Percentiles rank a stretch among this genome's conserved stretches.
These are phyloP conservation scores for Copidosoma aretas DNA, from an alignment of 2,888 invertebrate species.

Conservation along the genomic window DNA sequence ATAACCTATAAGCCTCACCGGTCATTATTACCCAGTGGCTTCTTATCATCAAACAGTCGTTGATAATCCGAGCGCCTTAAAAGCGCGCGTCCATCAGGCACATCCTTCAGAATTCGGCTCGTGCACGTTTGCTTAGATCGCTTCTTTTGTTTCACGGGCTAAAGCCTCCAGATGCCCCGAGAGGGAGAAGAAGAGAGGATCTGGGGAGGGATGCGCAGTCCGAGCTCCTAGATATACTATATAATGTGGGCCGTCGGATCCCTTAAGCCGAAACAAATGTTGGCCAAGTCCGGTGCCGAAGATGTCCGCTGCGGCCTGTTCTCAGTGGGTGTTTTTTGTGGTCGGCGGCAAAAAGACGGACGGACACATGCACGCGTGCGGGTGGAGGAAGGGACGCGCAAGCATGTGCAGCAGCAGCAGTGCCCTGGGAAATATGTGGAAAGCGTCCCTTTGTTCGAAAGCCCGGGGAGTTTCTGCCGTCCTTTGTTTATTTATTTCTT, in stretches of 20 bases:
- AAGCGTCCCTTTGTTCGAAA: neutral
- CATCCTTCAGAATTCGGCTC: slow-evolving; percentile 9
- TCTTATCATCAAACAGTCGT: slow-evolving; percentile 11
- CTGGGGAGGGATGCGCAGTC: neutral
- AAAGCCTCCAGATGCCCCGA: slow-evolving; percentile 33
- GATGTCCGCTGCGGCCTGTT: too few species aligned
- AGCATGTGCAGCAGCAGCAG: too few species aligned
- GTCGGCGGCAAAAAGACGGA: neutral
- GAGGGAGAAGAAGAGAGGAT: neutral
- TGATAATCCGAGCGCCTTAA: slow-evolving; percentile 31
- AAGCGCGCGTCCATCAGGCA: neutral
- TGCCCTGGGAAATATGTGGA: too few species aligned
- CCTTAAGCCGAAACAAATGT: slow-evolving; percentile 51
- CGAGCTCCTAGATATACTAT: neutral
- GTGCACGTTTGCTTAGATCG: slow-evolving; percentile 21
- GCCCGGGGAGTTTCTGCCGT: neutral
- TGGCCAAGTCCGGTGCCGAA: slow-evolving; percentile 8
- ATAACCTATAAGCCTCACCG: neutral
- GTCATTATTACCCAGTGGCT: slow-evolving; percentile 21
- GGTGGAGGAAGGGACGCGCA: too few species aligned
- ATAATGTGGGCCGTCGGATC: too few species aligned
- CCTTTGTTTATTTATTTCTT: too few species aligned
- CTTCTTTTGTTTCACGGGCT: neutral
- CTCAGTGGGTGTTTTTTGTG: neutral
- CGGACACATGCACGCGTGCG: too few species aligned